Conservation (phyloP, 2,797 vertebrate species). For the Megaceryle alcyon region DNA sequence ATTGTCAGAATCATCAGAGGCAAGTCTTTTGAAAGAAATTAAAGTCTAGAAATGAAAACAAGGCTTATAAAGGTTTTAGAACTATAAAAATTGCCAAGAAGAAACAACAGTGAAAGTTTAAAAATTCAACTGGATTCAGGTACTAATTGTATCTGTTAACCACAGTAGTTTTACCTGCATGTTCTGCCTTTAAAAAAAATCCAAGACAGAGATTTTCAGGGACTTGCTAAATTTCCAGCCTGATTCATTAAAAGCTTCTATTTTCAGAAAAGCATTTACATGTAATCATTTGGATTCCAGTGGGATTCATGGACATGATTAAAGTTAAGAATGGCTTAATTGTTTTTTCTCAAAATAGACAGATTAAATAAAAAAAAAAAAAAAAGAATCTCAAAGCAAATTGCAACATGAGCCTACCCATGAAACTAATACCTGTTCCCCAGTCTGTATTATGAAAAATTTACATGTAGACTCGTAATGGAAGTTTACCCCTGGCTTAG, state of each 20-base stretch:
- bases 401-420: not conserved
- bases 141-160: not conserved
- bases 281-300: not conserved
- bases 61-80: not conserved
- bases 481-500: not conserved
- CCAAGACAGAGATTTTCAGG: not conserved
- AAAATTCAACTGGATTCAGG: not conserved
- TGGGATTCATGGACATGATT: not conserved
- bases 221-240: not conserved
- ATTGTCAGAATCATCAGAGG: not conserved
- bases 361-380: not conserved
- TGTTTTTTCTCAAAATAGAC: slow-evolving; percentile 1
- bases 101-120: not conserved
- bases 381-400: not conserved
- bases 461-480: not conserved
- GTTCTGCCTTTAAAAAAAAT: not conserved
- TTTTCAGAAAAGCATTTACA: slow-evolving; percentile 21
- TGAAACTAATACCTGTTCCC: not conserved
- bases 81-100: not conserved
- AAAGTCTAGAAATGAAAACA: not conserved
- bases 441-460: not conserved
- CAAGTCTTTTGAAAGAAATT: not conserved
- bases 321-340: not conserved
- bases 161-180: not conserved
- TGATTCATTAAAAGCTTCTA: not conserved